Evolutionary conservation across 2,888 invertebrate species (phyloP).

Genomic region (Mythimna vitellina): DNA sequence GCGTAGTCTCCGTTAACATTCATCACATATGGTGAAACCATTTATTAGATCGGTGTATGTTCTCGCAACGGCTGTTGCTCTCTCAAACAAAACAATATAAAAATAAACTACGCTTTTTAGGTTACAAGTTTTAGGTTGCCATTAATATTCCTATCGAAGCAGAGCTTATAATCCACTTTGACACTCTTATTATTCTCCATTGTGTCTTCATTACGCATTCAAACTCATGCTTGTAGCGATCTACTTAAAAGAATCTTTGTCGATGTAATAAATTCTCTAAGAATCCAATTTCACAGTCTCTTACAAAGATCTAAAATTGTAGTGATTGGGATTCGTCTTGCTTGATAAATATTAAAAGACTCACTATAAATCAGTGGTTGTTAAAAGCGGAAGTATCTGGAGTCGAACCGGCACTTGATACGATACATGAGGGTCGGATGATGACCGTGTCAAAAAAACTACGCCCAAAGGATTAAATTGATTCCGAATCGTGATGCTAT

Average conservation of each 20-base stretch:
- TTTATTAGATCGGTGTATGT: slow-evolving; percentile 22
- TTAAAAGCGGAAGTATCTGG: slow-evolving; percentile 74
- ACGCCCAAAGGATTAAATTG: slow-evolving; percentile 51
- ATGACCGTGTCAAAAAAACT: slow-evolving; percentile 47
- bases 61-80: slow-evolving; percentile 33
- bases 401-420: slow-evolving; percentile 63
- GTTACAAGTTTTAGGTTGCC: slow-evolving; percentile 50
- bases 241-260: slow-evolving; percentile 52
- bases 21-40: slow-evolving; percentile 54
- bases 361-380: slow-evolving; percentile 77
- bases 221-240: slow-evolving; percentile 59
- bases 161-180: slow-evolving; percentile 68
- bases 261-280: slow-evolving; percentile 55
- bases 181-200: slow-evolving; percentile 66
- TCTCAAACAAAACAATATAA: slow-evolving; percentile 48
- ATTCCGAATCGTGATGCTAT: slow-evolving; percentile 39
- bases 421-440: slow-evolving; percentile 57
- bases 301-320: slow-evolving; percentile 69
- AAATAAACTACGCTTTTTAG: slow-evolving; percentile 45
- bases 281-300: slow-evolving; percentile 68
- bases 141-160: slow-evolving; percentile 69
- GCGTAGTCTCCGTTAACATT: slow-evolving; percentile 29
- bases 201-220: slow-evolving; percentile 70
- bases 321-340: slow-evolving; percentile 80
- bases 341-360: slow-evolving; percentile 75